A percentile compares a stretch with the other conserved stretches of the same genome.
These are phyloP conservation scores for Lutjanus erythropterus DNA, from an alignment of 2,113 vertebrate species.

Conservation along the genomic window DNA sequence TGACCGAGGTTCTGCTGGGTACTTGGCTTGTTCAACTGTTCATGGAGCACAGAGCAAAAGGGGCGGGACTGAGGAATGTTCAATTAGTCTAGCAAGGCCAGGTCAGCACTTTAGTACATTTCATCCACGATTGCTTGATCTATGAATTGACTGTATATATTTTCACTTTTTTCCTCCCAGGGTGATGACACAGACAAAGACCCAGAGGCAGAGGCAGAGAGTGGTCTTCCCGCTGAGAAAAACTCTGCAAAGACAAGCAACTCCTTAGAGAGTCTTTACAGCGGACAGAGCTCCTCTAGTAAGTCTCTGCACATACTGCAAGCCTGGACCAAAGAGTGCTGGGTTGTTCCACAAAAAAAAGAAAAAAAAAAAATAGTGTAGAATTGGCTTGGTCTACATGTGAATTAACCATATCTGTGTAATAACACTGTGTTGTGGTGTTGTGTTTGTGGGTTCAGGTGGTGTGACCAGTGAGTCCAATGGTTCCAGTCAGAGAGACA, in stretches of 20 bases:
- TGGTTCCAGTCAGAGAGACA: constrained; percentile 90
- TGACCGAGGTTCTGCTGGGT: too few species aligned
- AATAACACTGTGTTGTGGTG: background rate
- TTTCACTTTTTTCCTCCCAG: constrained; percentile 70
- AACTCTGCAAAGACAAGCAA: constrained; percentile 85
- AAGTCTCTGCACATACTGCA: constrained; percentile 68
- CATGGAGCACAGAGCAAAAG: too few species aligned
- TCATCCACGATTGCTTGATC: background rate
- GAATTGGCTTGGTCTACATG: too few species aligned
- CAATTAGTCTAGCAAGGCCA: too few species aligned
- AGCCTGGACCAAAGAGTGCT: background rate
- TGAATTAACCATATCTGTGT: too few species aligned
- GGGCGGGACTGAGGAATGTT: too few species aligned
- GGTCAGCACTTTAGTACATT: background rate
- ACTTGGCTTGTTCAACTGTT: too few species aligned
- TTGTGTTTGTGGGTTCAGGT: constrained; percentile 82
- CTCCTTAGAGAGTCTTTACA: constrained; percentile 94
- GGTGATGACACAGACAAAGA: constrained; percentile 86
- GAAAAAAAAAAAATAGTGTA: too few species aligned
- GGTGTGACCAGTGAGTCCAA: constrained; percentile 92
- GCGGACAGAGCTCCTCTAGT: constrained; percentile 93
- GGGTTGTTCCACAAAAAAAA: background rate
- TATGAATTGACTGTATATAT: background rate
- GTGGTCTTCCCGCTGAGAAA: constrained; percentile 81
- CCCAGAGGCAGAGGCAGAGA: constrained; percentile 84